phyloP scores from a whole-genome alignment of 2,113 vertebrate species.

The Theropithecus gelada region DNA sequence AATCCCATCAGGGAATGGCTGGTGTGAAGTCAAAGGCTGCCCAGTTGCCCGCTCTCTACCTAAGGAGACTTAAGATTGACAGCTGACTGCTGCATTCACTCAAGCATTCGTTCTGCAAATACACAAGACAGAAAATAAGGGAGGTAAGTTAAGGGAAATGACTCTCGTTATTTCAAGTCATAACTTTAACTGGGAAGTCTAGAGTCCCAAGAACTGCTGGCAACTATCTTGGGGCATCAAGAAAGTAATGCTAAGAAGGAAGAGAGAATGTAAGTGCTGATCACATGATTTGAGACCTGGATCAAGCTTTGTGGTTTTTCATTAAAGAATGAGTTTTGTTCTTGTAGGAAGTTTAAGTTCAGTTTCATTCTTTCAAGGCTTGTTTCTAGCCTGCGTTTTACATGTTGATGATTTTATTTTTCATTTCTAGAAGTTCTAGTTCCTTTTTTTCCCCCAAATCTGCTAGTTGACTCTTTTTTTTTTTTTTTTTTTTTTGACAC shows the following conservation, averaged over 20 bases:
- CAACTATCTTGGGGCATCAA: not conserved
- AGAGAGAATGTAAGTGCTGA: not conserved
- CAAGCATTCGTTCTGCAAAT: not conserved
- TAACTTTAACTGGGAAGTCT: not conserved
- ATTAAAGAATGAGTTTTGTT: not conserved
- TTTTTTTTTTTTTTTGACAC: too few species aligned
- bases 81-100: not conserved
- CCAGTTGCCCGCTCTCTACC: not conserved
- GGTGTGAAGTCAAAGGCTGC: rapidly evolving
- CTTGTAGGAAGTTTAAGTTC: not conserved
- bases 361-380: not conserved
- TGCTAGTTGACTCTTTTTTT: not conserved
- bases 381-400: not conserved
- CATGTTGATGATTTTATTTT: not conserved
- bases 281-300: not conserved
- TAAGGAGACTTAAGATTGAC: not conserved
- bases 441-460: not conserved
- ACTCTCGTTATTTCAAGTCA: not conserved
- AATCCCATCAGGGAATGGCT: not conserved
- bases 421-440: not conserved
- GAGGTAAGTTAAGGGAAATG: not conserved
- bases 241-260: not conserved
- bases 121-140: not conserved
- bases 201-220: not conserved
- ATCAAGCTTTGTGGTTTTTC: not conserved